Conservation (phyloP, 2,113 vertebrate species). For the Triplophysa tibetana region DNA sequence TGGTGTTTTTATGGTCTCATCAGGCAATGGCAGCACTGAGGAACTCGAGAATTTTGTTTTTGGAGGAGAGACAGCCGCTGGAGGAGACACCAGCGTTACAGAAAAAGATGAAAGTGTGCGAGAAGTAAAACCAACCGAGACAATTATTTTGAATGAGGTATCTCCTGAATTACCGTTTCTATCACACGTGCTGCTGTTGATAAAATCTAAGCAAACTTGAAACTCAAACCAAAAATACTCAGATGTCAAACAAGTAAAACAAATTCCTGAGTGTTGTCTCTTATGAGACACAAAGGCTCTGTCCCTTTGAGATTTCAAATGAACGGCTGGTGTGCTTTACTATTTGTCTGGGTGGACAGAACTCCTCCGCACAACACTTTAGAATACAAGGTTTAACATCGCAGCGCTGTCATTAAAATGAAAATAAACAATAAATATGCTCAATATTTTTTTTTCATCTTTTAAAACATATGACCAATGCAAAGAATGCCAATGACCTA, state of each 20-base stretch:
- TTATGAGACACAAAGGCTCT: not conserved
- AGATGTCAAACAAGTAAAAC: not conserved
- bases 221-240: too few species aligned
- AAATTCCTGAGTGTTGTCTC: not conserved
- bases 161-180: not conserved
- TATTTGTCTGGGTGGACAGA: constrained; percentile 24
- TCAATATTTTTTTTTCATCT: not conserved
- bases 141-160: constrained; percentile 19
- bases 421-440: constrained; percentile 31
- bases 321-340: not conserved
- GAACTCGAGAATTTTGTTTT: constrained; percentile 44
- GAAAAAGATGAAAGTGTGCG: not conserved
- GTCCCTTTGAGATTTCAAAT: constrained; percentile 1
- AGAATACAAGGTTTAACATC: not conserved
- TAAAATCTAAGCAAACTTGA: not conserved
- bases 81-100: not conserved
- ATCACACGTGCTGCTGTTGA: not conserved
- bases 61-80: not conserved
- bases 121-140: not conserved
- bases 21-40: constrained; percentile 54
- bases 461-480: not conserved
- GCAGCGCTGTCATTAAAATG: not conserved
- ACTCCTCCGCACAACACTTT: constrained; percentile 18
- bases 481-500: not conserved
- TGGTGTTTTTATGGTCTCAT: not conserved